Evolutionary conservation across 2,113 vertebrate genomes (phyloP), one percentile per base, ranked within the genome.

Genomic region (Rhinopomastus cyanomelas): DNA sequence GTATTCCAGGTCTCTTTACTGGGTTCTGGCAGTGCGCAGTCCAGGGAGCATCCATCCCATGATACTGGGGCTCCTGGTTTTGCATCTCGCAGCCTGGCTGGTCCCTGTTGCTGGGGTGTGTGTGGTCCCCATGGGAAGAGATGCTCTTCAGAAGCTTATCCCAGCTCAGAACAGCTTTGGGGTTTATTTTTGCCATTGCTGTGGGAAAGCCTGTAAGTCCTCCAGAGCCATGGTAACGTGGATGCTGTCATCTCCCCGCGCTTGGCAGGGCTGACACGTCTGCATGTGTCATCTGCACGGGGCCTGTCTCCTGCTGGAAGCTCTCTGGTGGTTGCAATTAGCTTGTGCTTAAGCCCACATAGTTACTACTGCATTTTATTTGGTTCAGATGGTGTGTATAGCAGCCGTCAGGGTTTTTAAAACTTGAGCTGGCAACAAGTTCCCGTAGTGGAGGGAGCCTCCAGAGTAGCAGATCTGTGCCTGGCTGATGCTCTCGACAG

Each of bases 191-290:
- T 49, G 11, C 81, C 65, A 4, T 3, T 61, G 60, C 48, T 36
- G 52, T 30, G 60, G 77, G 72, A 59, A 90, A 76, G 48, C 48
- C 74, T 86, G 52, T 32, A 21, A 62, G 30, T 36, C 30, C 25
- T 81, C 48, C 81, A 93, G 84, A 93, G 89, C 73, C 81, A 60
- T 81, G 85, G 85, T 74, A 81, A 81, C 44, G 26, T 75, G 85
- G 89, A 46, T 81, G 81, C 62, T 81, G 73, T 14, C 2, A 1
- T 8, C 60, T 60, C 87, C 85, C 62, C 3, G 5, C 3, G 3
- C 67, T 76, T 7, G 0, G 71, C 55, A 30, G 75, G 1, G 71
- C 48, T 44, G 77, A 26, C 78, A n/a, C 4, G 20, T 60, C 84
- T 59, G 34, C 2, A 0, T 60, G 72, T 85, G 81, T 56, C 78